A percentile compares a stretch with the other conserved stretches of the same genome.
Evolutionary conservation across 2,797 vertebrate genomes (phyloP).

Genomic region (Aphelocoma californica): DNA sequence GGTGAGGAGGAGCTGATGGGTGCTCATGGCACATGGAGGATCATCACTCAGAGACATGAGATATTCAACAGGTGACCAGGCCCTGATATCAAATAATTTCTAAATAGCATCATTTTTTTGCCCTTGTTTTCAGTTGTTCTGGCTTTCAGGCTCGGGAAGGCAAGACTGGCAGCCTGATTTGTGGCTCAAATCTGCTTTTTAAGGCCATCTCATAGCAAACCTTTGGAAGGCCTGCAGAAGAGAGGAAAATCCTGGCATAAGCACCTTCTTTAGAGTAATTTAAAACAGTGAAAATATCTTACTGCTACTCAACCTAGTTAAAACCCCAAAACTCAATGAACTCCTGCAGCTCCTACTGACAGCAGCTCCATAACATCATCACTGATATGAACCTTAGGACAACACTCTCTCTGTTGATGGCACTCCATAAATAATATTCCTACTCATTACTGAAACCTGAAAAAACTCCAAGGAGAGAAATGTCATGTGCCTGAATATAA

Average conservation of each 20-base stretch:
- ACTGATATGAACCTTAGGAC: conserved; percentile 49
- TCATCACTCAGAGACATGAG: background rate
- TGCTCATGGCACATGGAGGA: rapidly evolving
- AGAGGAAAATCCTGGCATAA: background rate
- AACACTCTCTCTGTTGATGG: background rate
- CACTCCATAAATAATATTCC: conserved; percentile 40
- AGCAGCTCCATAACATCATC: conserved; percentile 17
- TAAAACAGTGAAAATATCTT: background rate
- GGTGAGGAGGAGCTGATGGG: background rate
- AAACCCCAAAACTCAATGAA: conserved; percentile 17
- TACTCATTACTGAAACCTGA: conserved; percentile 44
- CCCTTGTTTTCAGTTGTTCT: background rate
- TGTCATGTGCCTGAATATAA: conserved; percentile 21
- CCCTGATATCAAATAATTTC: background rate
- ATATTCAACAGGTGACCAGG: background rate
- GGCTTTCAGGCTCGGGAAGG: background rate
- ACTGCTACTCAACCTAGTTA: conserved; percentile 26
- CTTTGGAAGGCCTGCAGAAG: background rate
- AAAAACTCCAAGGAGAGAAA: conserved; percentile 27
- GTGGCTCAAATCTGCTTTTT: background rate
- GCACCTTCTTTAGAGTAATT: background rate
- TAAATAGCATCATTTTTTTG: rapidly evolving
- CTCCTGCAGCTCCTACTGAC: conserved; percentile 4
- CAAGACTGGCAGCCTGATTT: background rate
- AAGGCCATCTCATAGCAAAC: background rate